These are phyloP conservation scores for Eubucco bourcierii DNA, from an alignment of 2,113 vertebrate species.

Conservation along the genomic window DNA sequence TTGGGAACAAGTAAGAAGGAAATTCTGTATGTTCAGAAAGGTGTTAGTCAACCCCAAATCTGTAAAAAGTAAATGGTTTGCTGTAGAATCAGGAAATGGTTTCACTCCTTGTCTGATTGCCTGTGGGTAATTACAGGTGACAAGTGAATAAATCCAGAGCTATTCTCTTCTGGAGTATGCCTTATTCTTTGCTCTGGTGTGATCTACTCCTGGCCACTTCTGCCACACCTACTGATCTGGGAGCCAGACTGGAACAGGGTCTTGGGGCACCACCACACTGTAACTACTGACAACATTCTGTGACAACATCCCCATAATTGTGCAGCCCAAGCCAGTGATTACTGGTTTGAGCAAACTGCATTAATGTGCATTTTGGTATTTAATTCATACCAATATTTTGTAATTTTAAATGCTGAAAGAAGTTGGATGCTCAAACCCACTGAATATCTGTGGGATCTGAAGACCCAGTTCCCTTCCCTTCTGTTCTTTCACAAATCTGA, in stretches of 20 bases:
- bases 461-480: background rate
- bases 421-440: background rate
- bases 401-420: background rate
- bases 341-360: background rate
- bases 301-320: background rate
- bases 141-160: background rate
- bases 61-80: background rate
- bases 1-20: background rate
- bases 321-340: background rate
- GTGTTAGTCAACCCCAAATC: background rate
- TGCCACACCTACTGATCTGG: background rate
- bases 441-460: background rate
- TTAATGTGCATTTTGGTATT: background rate
- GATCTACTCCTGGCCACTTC: background rate
- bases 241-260: background rate
- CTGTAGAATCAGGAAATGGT: background rate
- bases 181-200: background rate
- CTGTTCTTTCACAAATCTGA: fast-evolving
- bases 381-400: background rate
- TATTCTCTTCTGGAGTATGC: background rate
- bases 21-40: background rate
- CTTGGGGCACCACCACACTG: background rate
- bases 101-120: background rate
- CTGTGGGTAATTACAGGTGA: background rate
- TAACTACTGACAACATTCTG: background rate